Evolutionary conservation across 2,888 invertebrate species (phyloP).

Genomic region (Drosophila neutralis): DNA sequence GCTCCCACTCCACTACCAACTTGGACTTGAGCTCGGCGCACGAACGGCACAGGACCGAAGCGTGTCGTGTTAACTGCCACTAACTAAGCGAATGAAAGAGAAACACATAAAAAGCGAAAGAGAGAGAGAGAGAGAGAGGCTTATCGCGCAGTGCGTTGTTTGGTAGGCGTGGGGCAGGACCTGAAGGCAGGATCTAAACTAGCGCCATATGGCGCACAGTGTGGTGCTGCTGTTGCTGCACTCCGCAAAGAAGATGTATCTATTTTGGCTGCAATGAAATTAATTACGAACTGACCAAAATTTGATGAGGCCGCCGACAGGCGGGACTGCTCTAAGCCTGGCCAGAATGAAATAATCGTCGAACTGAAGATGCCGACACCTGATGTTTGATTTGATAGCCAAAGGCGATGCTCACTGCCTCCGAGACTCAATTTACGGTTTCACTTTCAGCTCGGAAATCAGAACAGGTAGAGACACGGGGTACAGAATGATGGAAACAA

Average conservation of each 20-base stretch:
- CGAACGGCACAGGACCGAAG: constrained; percentile 72
- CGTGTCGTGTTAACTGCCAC: constrained; percentile 83
- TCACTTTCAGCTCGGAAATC: constrained; percentile 82
- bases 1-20: constrained; percentile 12
- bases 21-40: constrained; percentile 44
- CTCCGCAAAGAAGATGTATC: constrained; percentile 68
- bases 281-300: constrained; percentile 76
- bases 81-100: constrained; percentile 65
- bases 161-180: constrained; percentile 47
- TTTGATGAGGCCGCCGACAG: constrained; percentile 65
- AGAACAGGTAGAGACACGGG: constrained; percentile 77
- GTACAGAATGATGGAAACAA: neutral
- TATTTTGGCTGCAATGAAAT: constrained; percentile 72
- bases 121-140: neutral
- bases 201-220: constrained; percentile 71
- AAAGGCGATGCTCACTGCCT: constrained; percentile 26
- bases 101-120: neutral
- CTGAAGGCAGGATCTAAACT: constrained; percentile 21
- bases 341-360: constrained; percentile 43
- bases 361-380: constrained; percentile 71
- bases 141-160: constrained; percentile 43
- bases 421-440: constrained; percentile 70
- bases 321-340: constrained; percentile 13
- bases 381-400: constrained; percentile 79
- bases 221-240: constrained; percentile 20